Conservation (phyloP, 1,140 invertebrate species). For the Drosophila ohnishii region DNA sequence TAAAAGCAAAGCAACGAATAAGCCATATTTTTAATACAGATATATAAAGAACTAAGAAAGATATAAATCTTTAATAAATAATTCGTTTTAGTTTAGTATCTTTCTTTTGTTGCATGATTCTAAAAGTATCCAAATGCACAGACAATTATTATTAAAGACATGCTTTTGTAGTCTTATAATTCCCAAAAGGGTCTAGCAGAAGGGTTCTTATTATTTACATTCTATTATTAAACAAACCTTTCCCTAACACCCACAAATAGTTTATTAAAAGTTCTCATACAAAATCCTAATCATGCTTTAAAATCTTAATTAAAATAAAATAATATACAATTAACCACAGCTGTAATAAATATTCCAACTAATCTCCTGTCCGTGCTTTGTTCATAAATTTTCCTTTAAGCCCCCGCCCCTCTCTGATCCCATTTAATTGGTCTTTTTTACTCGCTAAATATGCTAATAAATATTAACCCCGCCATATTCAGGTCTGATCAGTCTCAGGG, state of each 20-base stretch:
- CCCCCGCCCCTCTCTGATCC: neutral
- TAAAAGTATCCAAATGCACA: no score
- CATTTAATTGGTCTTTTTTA: conserved; percentile 30
- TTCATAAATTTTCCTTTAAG: neutral
- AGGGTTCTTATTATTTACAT: neutral
- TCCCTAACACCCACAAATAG: neutral
- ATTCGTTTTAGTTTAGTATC: no score
- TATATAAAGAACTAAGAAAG: no score
- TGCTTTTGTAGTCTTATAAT: no score
- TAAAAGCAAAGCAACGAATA: no score
- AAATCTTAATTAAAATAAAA: conserved; percentile 5
- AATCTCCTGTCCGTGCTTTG: neutral
- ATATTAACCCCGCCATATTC: conserved; percentile 18
- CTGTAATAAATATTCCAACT: neutral
- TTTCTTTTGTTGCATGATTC: no score
- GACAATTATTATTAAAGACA: neutral
- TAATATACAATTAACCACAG: neutral
- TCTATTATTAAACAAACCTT: no score
- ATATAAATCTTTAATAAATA: neutral
- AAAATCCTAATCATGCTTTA: neutral
- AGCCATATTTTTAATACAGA: no score
- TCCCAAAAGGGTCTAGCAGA: no score
- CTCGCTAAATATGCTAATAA: conserved; percentile 43
- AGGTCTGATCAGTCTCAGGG: conserved; percentile 6
- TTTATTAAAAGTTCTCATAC: neutral